phyloP scores from a whole-genome alignment of 2,888 invertebrate species.

The Unio pictorum region DNA sequence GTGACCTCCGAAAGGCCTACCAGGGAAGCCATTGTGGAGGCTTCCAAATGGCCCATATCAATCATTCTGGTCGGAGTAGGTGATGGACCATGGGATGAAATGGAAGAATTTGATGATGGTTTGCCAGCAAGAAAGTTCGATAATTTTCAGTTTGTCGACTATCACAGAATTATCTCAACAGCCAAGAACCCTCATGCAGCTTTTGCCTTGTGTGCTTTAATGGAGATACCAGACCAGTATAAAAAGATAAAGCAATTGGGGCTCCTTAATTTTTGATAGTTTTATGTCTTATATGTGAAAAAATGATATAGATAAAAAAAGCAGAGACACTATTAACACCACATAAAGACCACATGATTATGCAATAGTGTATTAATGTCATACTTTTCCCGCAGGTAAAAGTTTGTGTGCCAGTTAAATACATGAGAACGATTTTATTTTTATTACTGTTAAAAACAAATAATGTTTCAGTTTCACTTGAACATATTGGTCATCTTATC shows the following conservation, averaged over 20 bases:
- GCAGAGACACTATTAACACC: too few relatives aligned
- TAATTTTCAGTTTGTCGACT: slow-evolving; percentile 75
- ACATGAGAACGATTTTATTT: too few relatives aligned
- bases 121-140: slow-evolving; percentile 74
- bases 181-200: slow-evolving; percentile 62
- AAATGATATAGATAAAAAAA: too few relatives aligned
- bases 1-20: slow-evolving; percentile 73
- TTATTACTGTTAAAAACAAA: too few relatives aligned
- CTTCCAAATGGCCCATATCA: slow-evolving; percentile 73
- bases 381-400: too few relatives aligned
- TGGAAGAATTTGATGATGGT: slow-evolving; percentile 74
- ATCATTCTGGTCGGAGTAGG: slow-evolving; percentile 75
- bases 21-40: slow-evolving; percentile 73
- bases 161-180: slow-evolving; percentile 67
- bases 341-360: too few relatives aligned
- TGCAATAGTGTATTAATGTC: too few relatives aligned
- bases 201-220: slow-evolving; percentile 74
- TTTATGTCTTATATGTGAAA: too few relatives aligned
- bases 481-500: too few relatives aligned
- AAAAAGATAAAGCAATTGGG: slow-evolving; percentile 61
- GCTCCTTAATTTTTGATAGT: slow-evolving; percentile 13
- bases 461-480: too few relatives aligned
- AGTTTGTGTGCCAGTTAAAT: too few relatives aligned
- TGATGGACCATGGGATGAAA: slow-evolving; percentile 75
- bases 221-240: slow-evolving; percentile 74